These are phyloP conservation scores for Pundamilia nyererei DNA, from an alignment of 2,113 vertebrate species.

Conservation along the genomic window DNA sequence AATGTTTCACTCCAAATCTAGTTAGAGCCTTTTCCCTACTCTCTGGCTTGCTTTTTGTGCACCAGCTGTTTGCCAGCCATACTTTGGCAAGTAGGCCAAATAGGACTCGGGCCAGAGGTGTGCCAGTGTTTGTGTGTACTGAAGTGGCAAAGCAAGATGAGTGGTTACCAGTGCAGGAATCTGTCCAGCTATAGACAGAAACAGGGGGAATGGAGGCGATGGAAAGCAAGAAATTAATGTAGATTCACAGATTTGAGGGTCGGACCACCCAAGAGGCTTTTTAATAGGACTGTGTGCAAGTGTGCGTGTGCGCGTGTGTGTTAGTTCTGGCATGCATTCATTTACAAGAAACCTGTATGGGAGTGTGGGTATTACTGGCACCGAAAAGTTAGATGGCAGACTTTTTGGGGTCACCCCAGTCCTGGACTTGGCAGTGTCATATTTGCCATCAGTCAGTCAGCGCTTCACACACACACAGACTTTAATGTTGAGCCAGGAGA, in stretches of 20 bases:
- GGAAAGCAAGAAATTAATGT: conserved; percentile 6
- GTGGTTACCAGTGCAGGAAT: conserved; percentile 19
- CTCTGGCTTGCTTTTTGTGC: conserved; percentile 14
- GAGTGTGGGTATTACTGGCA: conserved; percentile 41
- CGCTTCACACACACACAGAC: conserved; percentile 13
- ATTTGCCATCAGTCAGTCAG: not conserved
- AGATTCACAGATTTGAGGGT: conserved; percentile 25
- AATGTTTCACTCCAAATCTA: not conserved
- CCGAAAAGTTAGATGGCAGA: conserved; percentile 35
- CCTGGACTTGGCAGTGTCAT: not conserved
- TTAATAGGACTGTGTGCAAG: not conserved
- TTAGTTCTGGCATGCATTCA: conserved; percentile 1
- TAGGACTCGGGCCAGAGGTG: conserved; percentile 17
- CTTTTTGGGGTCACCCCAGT: conserved; percentile 39
- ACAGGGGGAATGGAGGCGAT: not conserved
- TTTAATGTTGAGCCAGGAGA: conserved; percentile 44
- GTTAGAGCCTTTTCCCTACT: not conserved
- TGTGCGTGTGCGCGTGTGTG: not conserved
- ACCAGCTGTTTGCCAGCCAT: conserved; percentile 42
- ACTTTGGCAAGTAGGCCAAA: conserved; percentile 18
- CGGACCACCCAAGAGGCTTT: conserved; percentile 49
- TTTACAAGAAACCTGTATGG: conserved; percentile 10
- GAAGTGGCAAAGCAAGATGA: not conserved
- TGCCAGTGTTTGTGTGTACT: not conserved
- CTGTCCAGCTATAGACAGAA: not conserved